phyloP scores from a whole-genome alignment of 2,113 vertebrate genomes.

The Crypturellus undulatus region DNA sequence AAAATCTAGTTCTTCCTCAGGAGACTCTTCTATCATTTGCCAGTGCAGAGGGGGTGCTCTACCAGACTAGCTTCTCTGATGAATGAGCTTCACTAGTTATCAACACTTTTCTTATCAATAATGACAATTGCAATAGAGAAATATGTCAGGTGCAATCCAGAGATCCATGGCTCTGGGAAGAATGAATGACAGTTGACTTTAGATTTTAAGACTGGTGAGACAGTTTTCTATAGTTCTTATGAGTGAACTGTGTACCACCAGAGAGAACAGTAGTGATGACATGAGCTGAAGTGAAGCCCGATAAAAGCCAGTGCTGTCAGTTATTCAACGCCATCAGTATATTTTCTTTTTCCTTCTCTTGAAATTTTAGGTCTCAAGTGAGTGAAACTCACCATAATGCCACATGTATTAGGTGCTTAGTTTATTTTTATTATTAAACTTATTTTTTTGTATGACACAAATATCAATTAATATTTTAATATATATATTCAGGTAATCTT shows the following conservation, averaged over 20 bases:
- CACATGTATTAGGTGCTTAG: background rate
- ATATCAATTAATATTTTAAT: background rate
- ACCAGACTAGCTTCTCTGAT: background rate
- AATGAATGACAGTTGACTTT: constrained; percentile 63
- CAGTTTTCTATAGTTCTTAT: background rate
- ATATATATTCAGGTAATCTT: background rate
- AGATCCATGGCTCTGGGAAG: constrained; percentile 16
- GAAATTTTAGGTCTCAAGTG: background rate
- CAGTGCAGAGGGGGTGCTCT: background rate
- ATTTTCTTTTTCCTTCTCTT: background rate
- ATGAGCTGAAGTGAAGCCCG: constrained; percentile 13
- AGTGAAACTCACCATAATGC: background rate
- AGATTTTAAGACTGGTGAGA: constrained; percentile 32
- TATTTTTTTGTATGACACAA: background rate
- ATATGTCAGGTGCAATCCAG: background rate
- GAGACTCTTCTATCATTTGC: background rate
- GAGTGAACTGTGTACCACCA: background rate
- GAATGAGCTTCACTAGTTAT: background rate
- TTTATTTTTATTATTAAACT: background rate
- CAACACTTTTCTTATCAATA: constrained; percentile 12
- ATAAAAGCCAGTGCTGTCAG: constrained; percentile 20
- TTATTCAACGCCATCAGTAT: background rate
- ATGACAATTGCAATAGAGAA: background rate
- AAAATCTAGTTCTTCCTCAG: constrained; percentile 2
- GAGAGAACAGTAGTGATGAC: constrained; percentile 31